Evolutionary conservation across 2,113 vertebrate species (phyloP), one percentile per base, ranked within the genome.

Genomic region (Ammodytes marinus): DNA sequence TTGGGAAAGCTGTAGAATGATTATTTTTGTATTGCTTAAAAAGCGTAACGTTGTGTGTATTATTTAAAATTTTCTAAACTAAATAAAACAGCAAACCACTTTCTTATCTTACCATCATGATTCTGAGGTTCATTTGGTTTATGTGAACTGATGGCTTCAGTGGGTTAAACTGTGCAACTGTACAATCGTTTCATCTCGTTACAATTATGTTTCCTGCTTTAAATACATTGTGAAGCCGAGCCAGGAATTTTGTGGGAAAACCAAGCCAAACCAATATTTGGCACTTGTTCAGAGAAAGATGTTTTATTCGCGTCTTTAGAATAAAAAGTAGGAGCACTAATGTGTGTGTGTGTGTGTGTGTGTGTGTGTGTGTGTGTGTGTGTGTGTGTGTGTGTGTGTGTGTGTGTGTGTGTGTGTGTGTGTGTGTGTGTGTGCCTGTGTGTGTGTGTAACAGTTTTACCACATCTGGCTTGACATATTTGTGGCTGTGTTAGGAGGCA

Each of bases 391-490:
- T 27, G 27, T 27, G 27, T 27, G 27, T 27, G 27, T 27, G 27
- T 27, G 27, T 27, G 27, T 27, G 27, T 27, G 27, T 27, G 27
- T 27, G 27, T 27, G 27, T 27, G 27, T 27, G 27, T 27, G 27
- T 27, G 27, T 27, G 27, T 27, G 27, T 27, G 27, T 27, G 27
- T 27, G 27, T 27, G 27, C 2, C 1, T 27, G 27, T 27, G 27
- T 27, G 27, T 27, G 27, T 27, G 19, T 81, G 59, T 50, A 42
- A 27, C 13, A 17, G n/a, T 73, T 87, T 87, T 64, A 82, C 64
- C 11, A 10, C 79, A 86, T 89, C 77, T 89, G 88, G 64, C 75
- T 84, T 10, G 5, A 50, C 67, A 27, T 27, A 27, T 81, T 78
- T 65, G 74, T 19, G 27, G 35, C 57, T 0, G 68, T 63, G 65